Evolutionary conservation across 2,797 vertebrate genomes (phyloP), one percentile per base, ranked within the genome.

Genomic region (Malurus splendens): DNA sequence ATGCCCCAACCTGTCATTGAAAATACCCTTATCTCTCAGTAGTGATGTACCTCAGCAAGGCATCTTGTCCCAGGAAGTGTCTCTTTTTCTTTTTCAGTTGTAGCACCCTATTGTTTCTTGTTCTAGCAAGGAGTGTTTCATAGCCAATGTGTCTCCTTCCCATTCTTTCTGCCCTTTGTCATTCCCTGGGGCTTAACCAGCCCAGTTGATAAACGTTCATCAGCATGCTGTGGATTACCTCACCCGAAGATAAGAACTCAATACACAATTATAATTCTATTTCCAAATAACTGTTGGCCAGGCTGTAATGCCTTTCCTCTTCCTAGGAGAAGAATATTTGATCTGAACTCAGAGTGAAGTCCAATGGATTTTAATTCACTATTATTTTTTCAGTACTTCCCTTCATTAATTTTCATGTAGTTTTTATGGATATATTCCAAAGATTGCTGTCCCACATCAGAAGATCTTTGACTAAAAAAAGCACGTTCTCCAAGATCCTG

Each of bases 181-280:
- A 90, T 95, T 87, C 94, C 93, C 92, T 87, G 91, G 65, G 90
- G 91, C 90, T 95, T 93, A 90, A 87, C 89, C 89, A 94, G 76
- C 85, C 41, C 3, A 3, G 57, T 39, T 94, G 94, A 94, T 95
- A 95, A 95, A 84, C 0, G 64, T 93, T 92, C 91, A 92, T 94
- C 94, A 91, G 74, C 94, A 87, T 87, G 52, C 65, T 68, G 81
- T 32, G 80, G 93, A 88, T 95, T 92, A 95, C 92, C 90, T 94
- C 93, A 93, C 89, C 65, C 55, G 61, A 50, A 94, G 93, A 95
- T 95, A 95, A 95, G 94, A 93, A 84, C 92, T 90, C 93, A 94
- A 89, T 94, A 93, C 80, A 94, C 92, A 93, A 94, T 94, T 95
- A 55, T 61, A 86, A 60, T 94, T 92, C 90, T 90, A 72, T 95